phyloP scores from a whole-genome alignment of 2,888 invertebrate species.

The Psylliodes chrysocephalus region DNA sequence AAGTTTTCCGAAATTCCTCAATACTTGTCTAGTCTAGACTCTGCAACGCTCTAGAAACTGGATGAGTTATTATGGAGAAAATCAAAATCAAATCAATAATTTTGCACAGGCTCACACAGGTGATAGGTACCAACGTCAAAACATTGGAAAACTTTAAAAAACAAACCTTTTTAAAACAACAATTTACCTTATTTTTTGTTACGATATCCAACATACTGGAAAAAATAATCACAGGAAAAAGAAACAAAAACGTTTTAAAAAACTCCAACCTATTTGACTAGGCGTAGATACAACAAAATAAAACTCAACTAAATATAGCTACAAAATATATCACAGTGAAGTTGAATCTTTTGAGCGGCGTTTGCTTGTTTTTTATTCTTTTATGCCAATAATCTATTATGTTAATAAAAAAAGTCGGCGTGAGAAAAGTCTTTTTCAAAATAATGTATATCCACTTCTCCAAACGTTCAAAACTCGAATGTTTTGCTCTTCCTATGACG shows the following conservation, averaged over 20 bases:
- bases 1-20: neutral
- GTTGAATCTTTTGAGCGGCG: neutral
- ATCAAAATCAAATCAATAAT: constrained; percentile 41
- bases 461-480: constrained; percentile 4
- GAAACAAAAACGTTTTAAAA: neutral
- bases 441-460: neutral
- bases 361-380: neutral
- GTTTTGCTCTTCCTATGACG: neutral
- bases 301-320: neutral
- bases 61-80: no score
- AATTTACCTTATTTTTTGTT: constrained; percentile 42
- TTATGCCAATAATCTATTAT: no score
- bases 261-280: neutral
- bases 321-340: constrained; percentile 11
- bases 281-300: neutral
- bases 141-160: constrained; percentile 9
- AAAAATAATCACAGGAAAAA: constrained; percentile 8
- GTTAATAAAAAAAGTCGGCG: no score
- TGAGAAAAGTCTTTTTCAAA: neutral
- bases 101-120: constrained; percentile 44
- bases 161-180: constrained; percentile 19
- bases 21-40: neutral
- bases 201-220: constrained; percentile 40
- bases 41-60: neutral
- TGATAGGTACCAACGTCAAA: constrained; percentile 22